Evolutionary conservation across 1,140 invertebrate species (phyloP).

Genomic region (Chironomus tepperi): DNA sequence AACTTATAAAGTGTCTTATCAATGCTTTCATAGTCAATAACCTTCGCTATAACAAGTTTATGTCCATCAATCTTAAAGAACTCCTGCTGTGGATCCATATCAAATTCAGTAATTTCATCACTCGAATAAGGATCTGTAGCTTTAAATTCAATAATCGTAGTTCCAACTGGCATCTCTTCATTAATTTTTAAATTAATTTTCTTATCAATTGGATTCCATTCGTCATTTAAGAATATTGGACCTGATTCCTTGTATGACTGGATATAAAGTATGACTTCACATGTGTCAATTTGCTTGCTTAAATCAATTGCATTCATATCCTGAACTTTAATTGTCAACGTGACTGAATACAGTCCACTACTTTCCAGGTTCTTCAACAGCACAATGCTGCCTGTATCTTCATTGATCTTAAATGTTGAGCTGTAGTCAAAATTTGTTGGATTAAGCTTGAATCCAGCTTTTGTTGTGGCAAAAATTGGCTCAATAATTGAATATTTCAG

Average conservation of each 20-base stretch:
- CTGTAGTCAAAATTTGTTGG: slow-evolving; percentile 54
- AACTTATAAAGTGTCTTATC: slow-evolving; percentile 57
- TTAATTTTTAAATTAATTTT: slow-evolving; percentile 57
- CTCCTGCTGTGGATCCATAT: slow-evolving; percentile 39
- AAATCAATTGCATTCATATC: slow-evolving; percentile 62
- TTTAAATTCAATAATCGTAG: slow-evolving; percentile 57
- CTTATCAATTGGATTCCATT: slow-evolving; percentile 57
- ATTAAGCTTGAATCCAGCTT: slow-evolving; percentile 58
- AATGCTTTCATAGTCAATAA: slow-evolving; percentile 65
- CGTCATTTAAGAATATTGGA: slow-evolving; percentile 62
- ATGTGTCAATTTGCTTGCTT: slow-evolving; percentile 52
- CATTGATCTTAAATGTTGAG: slow-evolving; percentile 60
- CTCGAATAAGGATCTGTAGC: slow-evolving; percentile 64
- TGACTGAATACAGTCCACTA: slow-evolving; percentile 50
- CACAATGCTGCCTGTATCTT: slow-evolving; percentile 56
- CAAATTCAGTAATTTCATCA: slow-evolving; percentile 52
- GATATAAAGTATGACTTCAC: slow-evolving; percentile 69
- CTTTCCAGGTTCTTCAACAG: slow-evolving; percentile 48
- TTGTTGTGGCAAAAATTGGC: slow-evolving; percentile 60
- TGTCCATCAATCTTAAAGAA: slow-evolving; percentile 50
- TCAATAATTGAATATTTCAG: slow-evolving; percentile 60
- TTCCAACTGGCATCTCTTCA: slow-evolving; percentile 70
- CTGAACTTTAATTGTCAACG: slow-evolving; percentile 61
- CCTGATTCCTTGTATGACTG: slow-evolving; percentile 71
- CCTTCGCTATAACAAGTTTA: slow-evolving; percentile 59